These are phyloP conservation scores for Neolamprologus fasciatus DNA, from an alignment of 2,113 vertebrate species.

Conservation along the genomic window DNA sequence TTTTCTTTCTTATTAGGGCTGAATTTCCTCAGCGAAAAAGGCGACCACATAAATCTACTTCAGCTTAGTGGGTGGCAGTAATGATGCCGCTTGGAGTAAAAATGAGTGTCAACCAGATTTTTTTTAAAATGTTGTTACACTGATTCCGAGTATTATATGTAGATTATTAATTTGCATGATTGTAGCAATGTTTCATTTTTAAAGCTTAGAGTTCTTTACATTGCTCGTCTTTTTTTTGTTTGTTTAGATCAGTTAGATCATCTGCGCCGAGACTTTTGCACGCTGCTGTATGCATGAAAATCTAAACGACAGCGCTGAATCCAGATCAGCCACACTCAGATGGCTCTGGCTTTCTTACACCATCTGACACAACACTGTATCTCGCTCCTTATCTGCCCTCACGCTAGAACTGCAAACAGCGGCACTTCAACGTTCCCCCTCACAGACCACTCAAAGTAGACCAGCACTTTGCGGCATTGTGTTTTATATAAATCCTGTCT, in stretches of 20 bases:
- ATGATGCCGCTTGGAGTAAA: not conserved
- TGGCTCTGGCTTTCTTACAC: constrained; percentile 20
- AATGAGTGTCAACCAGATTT: not conserved
- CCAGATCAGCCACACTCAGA: constrained; percentile 6
- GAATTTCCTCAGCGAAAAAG: not conserved
- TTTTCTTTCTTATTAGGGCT: not conserved
- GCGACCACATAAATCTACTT: not conserved
- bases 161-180: not conserved
- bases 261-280: not conserved
- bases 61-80: not conserved
- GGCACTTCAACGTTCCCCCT: not conserved
- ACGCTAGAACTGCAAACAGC: not conserved
- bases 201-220: not conserved
- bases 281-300: not conserved
- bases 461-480: not conserved
- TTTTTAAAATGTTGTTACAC: not conserved
- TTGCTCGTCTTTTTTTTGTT: not conserved
- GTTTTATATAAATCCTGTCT: constrained; percentile 9
- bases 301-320: not conserved
- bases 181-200: not conserved
- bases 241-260: not conserved
- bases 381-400: not conserved
- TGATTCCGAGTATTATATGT: not conserved
- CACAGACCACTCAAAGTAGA: not conserved
- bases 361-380: not conserved